Evolutionary conservation across 2,888 invertebrate genomes (phyloP), one percentile per base, ranked within the genome.

Genomic region (Pasiphila rectangulata): DNA sequence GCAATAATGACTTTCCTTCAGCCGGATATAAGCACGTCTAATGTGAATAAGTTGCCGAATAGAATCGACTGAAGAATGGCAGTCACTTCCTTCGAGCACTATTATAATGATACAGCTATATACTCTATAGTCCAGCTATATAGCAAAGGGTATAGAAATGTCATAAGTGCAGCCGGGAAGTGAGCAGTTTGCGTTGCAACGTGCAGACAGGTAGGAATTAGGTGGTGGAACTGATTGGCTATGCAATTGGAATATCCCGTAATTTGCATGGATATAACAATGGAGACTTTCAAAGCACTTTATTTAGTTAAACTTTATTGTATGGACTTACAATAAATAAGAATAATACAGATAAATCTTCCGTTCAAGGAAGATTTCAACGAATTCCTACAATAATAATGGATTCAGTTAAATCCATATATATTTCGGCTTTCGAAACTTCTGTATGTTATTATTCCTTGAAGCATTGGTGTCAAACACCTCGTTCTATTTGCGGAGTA

Each of bases 401-500:
- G 27, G 13, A 6, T 27, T 7, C 13, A n/a, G n/a, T n/a, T n/a
- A 27, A 7, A 27, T 27, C 3, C 6, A 13, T 13, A 6, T 9
- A 13, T 27, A 9, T 20, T 29, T 27, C 13, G 17, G 3, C 20
- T 16, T 3, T 9, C 10, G 16, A 25, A 37, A 37, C 30, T 12
- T 41, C 46, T 34, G 38, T 27, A 45, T 38, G 52, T 34, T 30
- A 48, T 35, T 12, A 45, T 19, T 20, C 38, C 19, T 36, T 45
- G 40, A 27, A 10, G 40, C 44, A 25, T 27, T 34, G 51, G 53
- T 47, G 59, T 59, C 59, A 59, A 57, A 47, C 51, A 59, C 59
- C 59, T 54, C 54, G 20, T 37, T 54, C 57, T 59, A 59, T 59
- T 57, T 55, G 49, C 42, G 37, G 34, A 35, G 21, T 15, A 19